Base-by-base conservation (phyloP, 1,140 invertebrate species). In the Stratiolaelaps scimitus region DNA sequence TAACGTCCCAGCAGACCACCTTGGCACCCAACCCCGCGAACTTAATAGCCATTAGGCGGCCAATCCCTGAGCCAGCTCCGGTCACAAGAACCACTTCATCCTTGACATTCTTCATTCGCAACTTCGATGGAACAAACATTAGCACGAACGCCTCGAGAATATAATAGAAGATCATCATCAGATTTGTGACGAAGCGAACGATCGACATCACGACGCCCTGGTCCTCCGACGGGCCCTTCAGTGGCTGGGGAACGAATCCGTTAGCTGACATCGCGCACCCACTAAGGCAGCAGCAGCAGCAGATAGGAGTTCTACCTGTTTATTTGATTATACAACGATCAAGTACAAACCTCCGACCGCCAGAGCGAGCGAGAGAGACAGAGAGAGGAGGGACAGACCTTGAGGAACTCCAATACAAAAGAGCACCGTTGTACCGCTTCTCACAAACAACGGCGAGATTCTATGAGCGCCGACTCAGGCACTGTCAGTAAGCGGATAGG, bases 61-160 rank as follows among this genome's bases (percentile, higher is more conserved):
- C 74, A 13, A 75, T 74, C 13, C 74, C 74, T 46, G 71, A 72
- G n/a, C 73, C 74, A 43, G 72, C 74, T 1, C 74, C 74, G 1
- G 74, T 75, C 15, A 75, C 69, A 20, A 75, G 53, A 15, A 71
- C 73, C 6, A 64, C 65, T 43, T 74, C 66, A 13, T 65, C 67
- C 29, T n/a, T 23, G 26, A 73, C 64, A 65, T 69, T 68, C 68
- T 73, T 72, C n/a, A 34, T 71, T 68, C 68, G 80, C 68, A 76
- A 78, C 15, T 73, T 70, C 43, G 72, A 71, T 0, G 81, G 81
- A 29, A 81, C 69, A 6, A 81, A 72, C 7, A 67, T 73, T 7
- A 80, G 45, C 0, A 81, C 68, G 2, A 80, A 28, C 0, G 76
- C 64, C 65, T 75, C 72, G 1, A 75, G 4, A 43, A 34, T 65